Base-by-base conservation (phyloP, 2,888 invertebrate species). In the Nomada ferruginata region DNA sequence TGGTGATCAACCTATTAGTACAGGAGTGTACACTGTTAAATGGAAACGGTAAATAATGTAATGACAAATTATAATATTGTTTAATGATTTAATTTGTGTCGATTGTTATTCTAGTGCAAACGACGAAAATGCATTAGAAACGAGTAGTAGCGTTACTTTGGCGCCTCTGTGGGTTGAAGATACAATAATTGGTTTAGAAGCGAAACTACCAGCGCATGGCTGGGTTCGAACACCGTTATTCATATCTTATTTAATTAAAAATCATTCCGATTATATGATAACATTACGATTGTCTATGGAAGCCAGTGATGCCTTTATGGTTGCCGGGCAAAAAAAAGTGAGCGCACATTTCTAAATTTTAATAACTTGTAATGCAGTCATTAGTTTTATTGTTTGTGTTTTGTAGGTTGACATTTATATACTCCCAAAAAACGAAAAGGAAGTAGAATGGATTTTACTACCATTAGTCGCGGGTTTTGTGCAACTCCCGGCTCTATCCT, bases 251-350 rank as follows among this genome's bases (percentile, higher is more conserved):
- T 95, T 95, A 85, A 94, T 98, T 74, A 95, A 95, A 91, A 98
- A 98, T 91, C 95, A 96, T 87, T 96, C 97, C 0, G 94, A 95
- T 64, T 95, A 95, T 79, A 95, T 97, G 55, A 95, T 97, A 77
- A 96, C 97, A 82, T 94, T 98, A 52, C 96, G 95, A 88, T 94
- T 97, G 55, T 95, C 95, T 71, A 96, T 98, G 94, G 97, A 98
- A 89, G 96, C 97, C 10, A 97, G 96, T 79, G 98, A 99, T 93
- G 97, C 97, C 57, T 99, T 99, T 93, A 98, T 99, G 97, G 98
- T 98, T 94, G 96, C 98, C 80, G 99, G 99, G 2, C 98, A 98
- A 91, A 98, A 98, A 94, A 97, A 98, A 95, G 97, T 97, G 91
- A 78, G 79, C 65, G 55, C n/a, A 15, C 20, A 11, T 29, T 29